Evolutionary conservation across 1,140 invertebrate genomes (phyloP).

Genomic region (Choristoneura fumiferana): DNA sequence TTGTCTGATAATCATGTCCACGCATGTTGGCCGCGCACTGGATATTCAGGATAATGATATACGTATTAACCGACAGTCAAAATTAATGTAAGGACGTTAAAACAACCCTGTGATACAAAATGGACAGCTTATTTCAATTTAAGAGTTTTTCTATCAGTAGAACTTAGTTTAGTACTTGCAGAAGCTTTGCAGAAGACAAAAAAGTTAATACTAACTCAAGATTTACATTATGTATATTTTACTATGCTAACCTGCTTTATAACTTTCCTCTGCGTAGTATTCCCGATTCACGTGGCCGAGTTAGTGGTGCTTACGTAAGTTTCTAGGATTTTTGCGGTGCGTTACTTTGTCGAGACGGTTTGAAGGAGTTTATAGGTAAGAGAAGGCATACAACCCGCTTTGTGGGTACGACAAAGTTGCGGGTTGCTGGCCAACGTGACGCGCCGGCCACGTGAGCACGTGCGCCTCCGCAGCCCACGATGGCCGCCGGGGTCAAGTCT

Average conservation of each 20-base stretch:
- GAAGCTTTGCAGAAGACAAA: slow-evolving; percentile 29
- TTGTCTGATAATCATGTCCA: slow-evolving; percentile 26
- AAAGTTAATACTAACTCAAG: slow-evolving; percentile 31
- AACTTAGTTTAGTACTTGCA: background rate
- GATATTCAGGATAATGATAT: slow-evolving; percentile 3
- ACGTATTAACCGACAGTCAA: slow-evolving; percentile 4
- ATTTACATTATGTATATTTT: too few species aligned
- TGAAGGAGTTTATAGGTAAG: slow-evolving; percentile 56
- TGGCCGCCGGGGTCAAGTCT: slow-evolving; percentile 15
- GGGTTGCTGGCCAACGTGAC: slow-evolving; percentile 48
- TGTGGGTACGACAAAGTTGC: slow-evolving; percentile 26
- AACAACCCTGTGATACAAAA: too few species aligned
- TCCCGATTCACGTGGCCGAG: slow-evolving; percentile 43
- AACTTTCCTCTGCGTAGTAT: slow-evolving; percentile 38
- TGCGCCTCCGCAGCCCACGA: slow-evolving; percentile 27
- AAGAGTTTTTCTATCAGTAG: too few species aligned
- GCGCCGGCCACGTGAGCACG: slow-evolving; percentile 53
- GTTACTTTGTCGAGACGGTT: slow-evolving; percentile 54
- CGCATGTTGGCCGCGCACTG: background rate
- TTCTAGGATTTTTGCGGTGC: slow-evolving; percentile 52
- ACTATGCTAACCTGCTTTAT: too few species aligned
- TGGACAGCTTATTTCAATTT: too few species aligned
- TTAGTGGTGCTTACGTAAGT: slow-evolving; percentile 41
- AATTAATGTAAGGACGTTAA: background rate
- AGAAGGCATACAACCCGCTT: slow-evolving; percentile 40